Evolutionary conservation across 2,888 invertebrate genomes (phyloP).

Genomic region (Xestobium rufovillosum): DNA sequence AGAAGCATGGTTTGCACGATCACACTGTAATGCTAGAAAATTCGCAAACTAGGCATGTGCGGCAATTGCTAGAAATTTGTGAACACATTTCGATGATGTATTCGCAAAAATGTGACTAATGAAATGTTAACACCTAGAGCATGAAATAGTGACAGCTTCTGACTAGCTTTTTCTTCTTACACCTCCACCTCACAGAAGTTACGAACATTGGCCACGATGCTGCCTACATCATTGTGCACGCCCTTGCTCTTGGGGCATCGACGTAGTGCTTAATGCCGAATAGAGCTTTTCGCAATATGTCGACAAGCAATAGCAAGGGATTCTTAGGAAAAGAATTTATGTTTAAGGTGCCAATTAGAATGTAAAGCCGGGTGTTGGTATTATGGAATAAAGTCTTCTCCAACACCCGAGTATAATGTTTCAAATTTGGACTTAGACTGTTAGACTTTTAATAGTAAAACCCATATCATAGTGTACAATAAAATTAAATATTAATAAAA

Average conservation of each 20-base stretch:
- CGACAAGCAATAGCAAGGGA: no score
- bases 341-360: no score
- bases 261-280: background rate
- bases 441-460: no score
- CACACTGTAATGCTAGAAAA: background rate
- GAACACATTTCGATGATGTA: background rate
- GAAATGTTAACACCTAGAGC: no score
- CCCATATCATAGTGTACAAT: no score
- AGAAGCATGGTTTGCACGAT: background rate
- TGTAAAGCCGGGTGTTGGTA: no score
- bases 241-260: conserved; percentile 4
- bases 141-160: background rate
- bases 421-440: no score
- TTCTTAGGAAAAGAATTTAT: no score
- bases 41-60: background rate
- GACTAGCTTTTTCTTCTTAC: background rate
- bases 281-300: no score
- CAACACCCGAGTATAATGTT: no score
- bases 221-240: conserved; percentile 37
- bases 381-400: no score
- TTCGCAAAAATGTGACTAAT: conserved; percentile 1
- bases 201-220: conserved; percentile 28
- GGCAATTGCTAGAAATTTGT: background rate
- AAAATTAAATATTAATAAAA: no score
- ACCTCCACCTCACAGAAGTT: conserved; percentile 34